A percentile compares a stretch with the other conserved stretches of the same genome.
Evolutionary conservation across 2,113 vertebrate species (phyloP).

Genomic region (Eptatretus burgeri): DNA sequence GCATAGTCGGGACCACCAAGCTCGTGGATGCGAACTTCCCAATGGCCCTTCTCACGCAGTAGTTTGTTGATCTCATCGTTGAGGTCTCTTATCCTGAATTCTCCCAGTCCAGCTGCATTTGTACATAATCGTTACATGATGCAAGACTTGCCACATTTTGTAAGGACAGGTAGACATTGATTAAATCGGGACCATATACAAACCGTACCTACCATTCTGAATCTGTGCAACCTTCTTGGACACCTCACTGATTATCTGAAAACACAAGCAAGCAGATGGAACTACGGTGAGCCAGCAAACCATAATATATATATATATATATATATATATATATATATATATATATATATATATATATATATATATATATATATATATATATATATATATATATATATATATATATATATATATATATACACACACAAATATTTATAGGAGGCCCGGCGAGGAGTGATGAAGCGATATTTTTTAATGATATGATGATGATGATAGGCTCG

Average conservation of each 20-base stretch:
- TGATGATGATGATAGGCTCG: too few relatives aligned
- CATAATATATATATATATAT: too few relatives aligned
- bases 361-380: too few relatives aligned
- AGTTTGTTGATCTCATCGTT: constrained; percentile 97
- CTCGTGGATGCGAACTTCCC: constrained; percentile 73
- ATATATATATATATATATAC: too few relatives aligned
- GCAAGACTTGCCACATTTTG: background rate
- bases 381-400: too few relatives aligned
- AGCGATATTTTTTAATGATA: too few relatives aligned
- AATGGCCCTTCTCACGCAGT: constrained; percentile 82
- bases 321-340: too few relatives aligned
- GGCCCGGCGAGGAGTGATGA: too few relatives aligned
- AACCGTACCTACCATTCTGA: constrained; percentile 48
- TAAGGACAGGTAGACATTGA: background rate
- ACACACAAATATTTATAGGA: too few relatives aligned
- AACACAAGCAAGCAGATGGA: background rate
- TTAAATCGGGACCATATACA: background rate
- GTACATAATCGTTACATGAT: background rate
- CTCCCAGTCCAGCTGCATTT: constrained; percentile 51
- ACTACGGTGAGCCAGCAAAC: too few relatives aligned
- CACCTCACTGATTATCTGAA: constrained; percentile 82
- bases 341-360: too few relatives aligned
- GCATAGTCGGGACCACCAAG: constrained; percentile 61
- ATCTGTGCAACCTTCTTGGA: constrained; percentile 96
- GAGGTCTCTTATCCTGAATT: constrained; percentile 74